Base-by-base conservation (phyloP, 2,113 vertebrate genomes). In the Cranoglanis bouderius region DNA sequence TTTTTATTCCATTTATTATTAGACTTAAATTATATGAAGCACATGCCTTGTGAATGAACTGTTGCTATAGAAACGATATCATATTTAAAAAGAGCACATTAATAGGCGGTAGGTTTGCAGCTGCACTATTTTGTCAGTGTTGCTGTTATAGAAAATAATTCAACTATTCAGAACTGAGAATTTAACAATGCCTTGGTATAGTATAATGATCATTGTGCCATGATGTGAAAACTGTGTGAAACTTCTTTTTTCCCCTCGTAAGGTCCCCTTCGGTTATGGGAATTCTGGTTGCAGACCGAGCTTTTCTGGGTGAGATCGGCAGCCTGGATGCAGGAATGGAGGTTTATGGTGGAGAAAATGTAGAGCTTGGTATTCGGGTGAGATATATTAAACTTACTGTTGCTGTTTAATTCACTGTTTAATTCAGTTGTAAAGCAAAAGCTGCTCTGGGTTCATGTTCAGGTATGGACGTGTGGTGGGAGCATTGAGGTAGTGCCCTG, bases 211-310 rank as follows among this genome's bases (percentile, higher is more conserved):
- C 26, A 29, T 29, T 63, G 61, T 26, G 21, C 6, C 55, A 59
- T 59, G 19, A n/a, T 38, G 5, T 38, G n/a, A 38, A 38, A 85
- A 63, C n/a, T 93, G 94, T 65, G 0, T 0, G 57, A 59, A 59
- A n/a, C 3, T 0, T 13, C n/a, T 91, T 10, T 32, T 18, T 21
- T 77, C 14, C 6, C 8, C 84, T 53, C 29, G 6, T 5, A 91
- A 99, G 98, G 94, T 98, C 97, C 90, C 98, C 98, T 0, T 97
- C 98, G 16, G 87, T 99, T 92, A 99, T 99, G 92, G 98, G 98
- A 83, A 98, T 98, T 91, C 96, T 99, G 90, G 97, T 97, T 59
- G 97, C 96, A 89, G 97, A 99, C 82, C 94, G 97, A 63, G 94
- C 95, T 75, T 99, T 98, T 83, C 97, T 99, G 89, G 97, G 97